Base-by-base conservation (phyloP, 2,113 vertebrate species). In the Seriola dumerili region DNA sequence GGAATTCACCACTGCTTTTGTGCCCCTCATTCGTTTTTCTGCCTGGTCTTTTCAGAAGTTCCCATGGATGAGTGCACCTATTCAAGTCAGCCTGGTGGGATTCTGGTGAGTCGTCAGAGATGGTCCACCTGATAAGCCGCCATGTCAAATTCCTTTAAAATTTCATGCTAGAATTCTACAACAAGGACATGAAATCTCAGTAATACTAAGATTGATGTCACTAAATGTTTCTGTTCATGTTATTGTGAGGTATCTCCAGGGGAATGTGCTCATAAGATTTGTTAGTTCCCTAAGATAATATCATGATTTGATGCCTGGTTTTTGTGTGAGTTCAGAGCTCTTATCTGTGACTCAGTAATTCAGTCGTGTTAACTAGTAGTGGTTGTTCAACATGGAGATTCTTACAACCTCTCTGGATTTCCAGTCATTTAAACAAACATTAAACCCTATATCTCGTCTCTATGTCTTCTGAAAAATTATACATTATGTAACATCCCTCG, bases 61-160 rank as follows among this genome's bases (percentile, higher is more conserved):
- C 90, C 98, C 98, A 2, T 99, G 98, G 98, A 97, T 99, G 97
- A 99, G 94, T n/a, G 98, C 98, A 64, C 98, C 98, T 44, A 97
- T 99, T 95, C 98, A 99, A 94, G 98, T 99, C 78, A 95, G 96
- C 86, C 90, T 99, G 94, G 98, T 99, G 54, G 98, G 98, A 92
- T 94, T 99, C 93, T 99, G 98, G 98, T 99, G 92, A 97, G 97
- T 96, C 25, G 86, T 76, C 83, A 80, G 62, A 77, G 80, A 91
- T 82, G 61, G 64, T 78, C 48, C 61, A 81, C 74, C 85, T 84
- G 86, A 91, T 85, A 88, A 73, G 54, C 59, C 7, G 38, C 71
- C 69, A 44, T 13, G 76, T 87, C 75, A 54, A 23, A 62, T 36
- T 58, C 59, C 55, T 82, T 66, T 82, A 11, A 75, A 71, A 69